phyloP scores from a whole-genome alignment of 2,888 invertebrate species.

The Lasioglossum vierecki region DNA sequence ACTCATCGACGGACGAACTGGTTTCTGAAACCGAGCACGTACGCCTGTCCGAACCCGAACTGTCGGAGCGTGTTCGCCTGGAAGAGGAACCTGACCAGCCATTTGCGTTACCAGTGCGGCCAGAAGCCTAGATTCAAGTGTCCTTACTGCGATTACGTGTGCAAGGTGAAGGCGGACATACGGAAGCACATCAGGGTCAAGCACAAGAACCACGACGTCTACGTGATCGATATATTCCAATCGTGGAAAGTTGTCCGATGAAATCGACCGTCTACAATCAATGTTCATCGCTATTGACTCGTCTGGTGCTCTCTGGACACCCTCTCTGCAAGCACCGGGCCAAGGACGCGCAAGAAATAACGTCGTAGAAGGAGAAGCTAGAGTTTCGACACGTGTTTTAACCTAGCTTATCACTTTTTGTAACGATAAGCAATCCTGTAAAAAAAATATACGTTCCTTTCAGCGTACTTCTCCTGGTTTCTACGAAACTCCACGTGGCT shows the following conservation, averaged over 20 bases:
- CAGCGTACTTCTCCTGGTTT: not conserved
- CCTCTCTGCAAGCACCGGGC: too few relatives aligned
- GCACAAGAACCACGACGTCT: conserved; percentile 56
- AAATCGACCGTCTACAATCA: not conserved
- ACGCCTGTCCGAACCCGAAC: conserved; percentile 75
- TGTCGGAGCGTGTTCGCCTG: conserved; percentile 71
- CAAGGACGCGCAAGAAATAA: too few relatives aligned
- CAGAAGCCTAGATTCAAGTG: conserved; percentile 80
- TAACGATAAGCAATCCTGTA: not conserved
- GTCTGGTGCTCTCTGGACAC: too few relatives aligned
- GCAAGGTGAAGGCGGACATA: conserved; percentile 74
- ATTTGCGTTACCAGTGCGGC: conserved; percentile 86
- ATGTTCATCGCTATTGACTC: not conserved
- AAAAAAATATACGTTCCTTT: not conserved
- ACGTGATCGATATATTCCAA: conserved; percentile 59
- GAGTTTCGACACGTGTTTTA: too few relatives aligned
- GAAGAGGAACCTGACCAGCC: conserved; percentile 76
- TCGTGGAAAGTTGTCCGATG: conserved; percentile 35
- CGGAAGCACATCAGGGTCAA: conserved; percentile 66
- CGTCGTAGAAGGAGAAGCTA: too few relatives aligned
- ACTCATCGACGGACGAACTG: conserved; percentile 15
- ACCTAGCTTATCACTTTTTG: too few relatives aligned
- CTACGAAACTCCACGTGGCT: not conserved
- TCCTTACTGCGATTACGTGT: conserved; percentile 76
- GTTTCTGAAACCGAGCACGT: conserved; percentile 36